Conservation (phyloP, 2,113 vertebrate species). For the Psephotus haematonotus region DNA sequence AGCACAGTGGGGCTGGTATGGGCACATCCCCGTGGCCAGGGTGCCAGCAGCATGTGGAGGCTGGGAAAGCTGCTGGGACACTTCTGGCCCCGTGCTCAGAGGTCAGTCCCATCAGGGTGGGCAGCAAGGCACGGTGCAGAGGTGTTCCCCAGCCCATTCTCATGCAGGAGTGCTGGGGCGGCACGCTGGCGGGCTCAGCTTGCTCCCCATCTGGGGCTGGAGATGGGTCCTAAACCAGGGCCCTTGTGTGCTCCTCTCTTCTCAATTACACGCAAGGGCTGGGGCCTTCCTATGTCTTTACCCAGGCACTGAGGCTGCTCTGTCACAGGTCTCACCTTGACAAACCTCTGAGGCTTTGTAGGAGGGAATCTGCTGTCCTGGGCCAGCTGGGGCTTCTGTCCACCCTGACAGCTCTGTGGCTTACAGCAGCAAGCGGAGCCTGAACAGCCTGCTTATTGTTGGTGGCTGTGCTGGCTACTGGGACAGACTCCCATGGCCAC, state of each 20-base stretch:
- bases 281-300: neutral
- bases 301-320: neutral
- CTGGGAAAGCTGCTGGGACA: neutral
- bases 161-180: accelerated
- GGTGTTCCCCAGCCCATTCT: accelerated
- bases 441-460: neutral
- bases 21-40: neutral
- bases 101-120: neutral
- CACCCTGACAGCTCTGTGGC: neutral
- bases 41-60: neutral
- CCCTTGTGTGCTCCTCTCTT: neutral
- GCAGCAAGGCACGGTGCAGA: neutral
- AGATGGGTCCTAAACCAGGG: neutral
- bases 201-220: neutral
- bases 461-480: neutral
- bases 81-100: neutral
- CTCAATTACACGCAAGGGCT: accelerated
- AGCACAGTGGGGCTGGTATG: neutral
- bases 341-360: neutral
- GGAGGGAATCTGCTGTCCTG: neutral
- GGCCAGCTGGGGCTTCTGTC: neutral
- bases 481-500: neutral
- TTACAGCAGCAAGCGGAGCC: neutral
- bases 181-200: accelerated
- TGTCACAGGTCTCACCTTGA: neutral